Percentiles rank a stretch among this genome's conserved stretches.
Evolutionary conservation across 2,797 vertebrate species (phyloP).

Genomic region (Artibeus lituratus): DNA sequence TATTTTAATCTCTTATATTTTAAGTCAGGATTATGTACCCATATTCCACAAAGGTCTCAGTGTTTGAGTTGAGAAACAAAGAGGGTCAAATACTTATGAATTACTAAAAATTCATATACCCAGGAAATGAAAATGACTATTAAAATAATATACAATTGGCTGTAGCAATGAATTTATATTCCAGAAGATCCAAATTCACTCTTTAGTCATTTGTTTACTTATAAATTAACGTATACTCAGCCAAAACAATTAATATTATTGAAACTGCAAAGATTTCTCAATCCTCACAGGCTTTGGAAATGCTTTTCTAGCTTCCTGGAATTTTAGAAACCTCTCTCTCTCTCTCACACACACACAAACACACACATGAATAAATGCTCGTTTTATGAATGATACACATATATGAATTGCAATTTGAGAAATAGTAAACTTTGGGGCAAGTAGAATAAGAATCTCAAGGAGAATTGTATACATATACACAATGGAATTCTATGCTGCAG

Average conservation of each 20-base stretch:
- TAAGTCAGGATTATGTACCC: neutral
- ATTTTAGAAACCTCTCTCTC: neutral
- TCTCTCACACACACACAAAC: neutral
- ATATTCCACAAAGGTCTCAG: neutral
- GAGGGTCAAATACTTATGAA: neutral
- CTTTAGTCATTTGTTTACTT: neutral
- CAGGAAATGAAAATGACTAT: neutral
- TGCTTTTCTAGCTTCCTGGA: neutral
- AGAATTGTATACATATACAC: neutral
- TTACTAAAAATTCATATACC: neutral
- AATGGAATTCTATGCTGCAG: too few relatives aligned
- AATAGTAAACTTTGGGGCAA: neutral
- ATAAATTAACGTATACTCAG: neutral
- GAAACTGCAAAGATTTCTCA: neutral
- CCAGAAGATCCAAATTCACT: neutral
- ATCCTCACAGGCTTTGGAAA: neutral
- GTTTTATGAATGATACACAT: neutral
- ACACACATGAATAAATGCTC: neutral
- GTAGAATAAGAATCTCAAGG: neutral
- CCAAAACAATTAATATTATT: neutral
- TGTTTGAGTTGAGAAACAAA: neutral
- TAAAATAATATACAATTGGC: neutral
- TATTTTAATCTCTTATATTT: neutral
- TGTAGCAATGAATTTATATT: neutral
- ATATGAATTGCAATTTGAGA: fast-evolving